Percentiles rank a stretch among this genome's conserved stretches.
Evolutionary conservation across 2,113 vertebrate genomes (phyloP).

Genomic region (Sorex fumeus): DNA sequence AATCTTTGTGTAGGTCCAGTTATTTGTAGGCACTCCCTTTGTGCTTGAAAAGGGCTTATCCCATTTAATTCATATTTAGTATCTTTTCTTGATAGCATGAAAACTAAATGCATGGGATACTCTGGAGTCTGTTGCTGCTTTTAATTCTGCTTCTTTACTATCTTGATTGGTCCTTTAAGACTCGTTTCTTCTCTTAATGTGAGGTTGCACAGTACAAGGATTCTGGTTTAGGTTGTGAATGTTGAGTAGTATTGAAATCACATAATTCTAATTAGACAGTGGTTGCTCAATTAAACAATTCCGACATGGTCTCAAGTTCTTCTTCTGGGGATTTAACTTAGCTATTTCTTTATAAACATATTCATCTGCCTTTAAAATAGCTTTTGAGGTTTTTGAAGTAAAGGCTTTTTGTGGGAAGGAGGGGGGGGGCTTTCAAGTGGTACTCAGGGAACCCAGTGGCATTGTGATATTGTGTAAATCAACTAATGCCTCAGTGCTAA

Average conservation of each 20-base stretch:
- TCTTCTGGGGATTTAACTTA: slow-evolving; percentile 61
- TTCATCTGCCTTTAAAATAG: slow-evolving; percentile 30
- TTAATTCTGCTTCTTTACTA: slow-evolving; percentile 54
- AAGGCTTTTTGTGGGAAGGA: not conserved
- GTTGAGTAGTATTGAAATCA: slow-evolving; percentile 60
- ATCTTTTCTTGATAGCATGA: slow-evolving; percentile 44
- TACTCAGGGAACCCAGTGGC: too few relatives aligned
- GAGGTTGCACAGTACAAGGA: not conserved
- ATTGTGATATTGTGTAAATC: too few relatives aligned
- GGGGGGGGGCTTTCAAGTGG: too few relatives aligned
- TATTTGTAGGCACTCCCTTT: slow-evolving; percentile 9
- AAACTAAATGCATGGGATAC: not conserved
- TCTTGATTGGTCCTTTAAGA: slow-evolving; percentile 20
- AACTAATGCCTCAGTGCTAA: too few relatives aligned
- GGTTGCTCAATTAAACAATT: slow-evolving; percentile 65
- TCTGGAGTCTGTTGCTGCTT: slow-evolving; percentile 51
- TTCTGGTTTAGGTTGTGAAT: slow-evolving; percentile 62
- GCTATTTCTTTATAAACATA: slow-evolving; percentile 46
- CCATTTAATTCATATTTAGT: slow-evolving; percentile 9
- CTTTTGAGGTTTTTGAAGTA: slow-evolving; percentile 38
- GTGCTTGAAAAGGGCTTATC: slow-evolving; percentile 11
- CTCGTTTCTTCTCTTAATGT: slow-evolving; percentile 52
- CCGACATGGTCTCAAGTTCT: slow-evolving; percentile 16
- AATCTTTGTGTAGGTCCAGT: not conserved
- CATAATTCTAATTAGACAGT: slow-evolving; percentile 66